phyloP scores from a whole-genome alignment of 1,140 invertebrate genomes.

The Lepidurus arcticus region DNA sequence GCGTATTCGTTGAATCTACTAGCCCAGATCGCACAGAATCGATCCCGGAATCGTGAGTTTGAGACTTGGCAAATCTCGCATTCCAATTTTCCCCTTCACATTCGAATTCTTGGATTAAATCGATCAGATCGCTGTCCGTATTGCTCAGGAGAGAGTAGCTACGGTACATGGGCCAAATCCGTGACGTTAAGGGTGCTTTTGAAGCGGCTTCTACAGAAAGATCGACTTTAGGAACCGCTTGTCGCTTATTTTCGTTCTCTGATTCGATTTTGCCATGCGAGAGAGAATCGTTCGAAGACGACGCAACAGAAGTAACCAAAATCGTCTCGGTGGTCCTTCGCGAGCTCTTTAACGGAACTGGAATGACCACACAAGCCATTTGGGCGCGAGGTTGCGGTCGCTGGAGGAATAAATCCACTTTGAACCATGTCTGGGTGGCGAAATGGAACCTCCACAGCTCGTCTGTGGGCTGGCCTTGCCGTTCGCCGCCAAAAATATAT shows the following conservation, averaged over 20 bases:
- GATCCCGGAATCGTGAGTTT: conserved; percentile 24
- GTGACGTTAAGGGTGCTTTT: not conserved
- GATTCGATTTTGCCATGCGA: not conserved
- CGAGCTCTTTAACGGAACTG: not conserved
- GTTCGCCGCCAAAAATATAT: conserved; percentile 77
- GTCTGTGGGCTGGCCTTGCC: conserved; percentile 62
- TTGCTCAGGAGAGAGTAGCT: conserved; percentile 32
- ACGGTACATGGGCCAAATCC: conserved; percentile 26
- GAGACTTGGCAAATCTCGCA: conserved; percentile 6
- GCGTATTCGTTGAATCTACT: not conserved
- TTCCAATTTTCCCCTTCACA: not conserved
- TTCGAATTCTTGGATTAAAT: conserved; percentile 24
- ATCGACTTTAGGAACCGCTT: not conserved
- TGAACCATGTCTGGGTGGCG: conserved; percentile 49
- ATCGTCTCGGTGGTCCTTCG: not conserved
- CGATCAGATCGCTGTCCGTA: conserved; percentile 24
- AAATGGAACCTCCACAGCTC: conserved; percentile 85
- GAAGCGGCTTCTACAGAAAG: not conserved
- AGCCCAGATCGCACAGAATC: not conserved
- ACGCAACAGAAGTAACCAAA: not conserved
- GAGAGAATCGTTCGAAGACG: not conserved
- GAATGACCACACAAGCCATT: conserved; percentile 20
- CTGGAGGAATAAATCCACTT: not conserved
- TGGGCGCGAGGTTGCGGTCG: conserved; percentile 31
- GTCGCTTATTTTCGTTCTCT: conserved; percentile 15